Base-by-base conservation (phyloP, 2,888 invertebrate genomes). In the Xestoiulus laeticollis region DNA sequence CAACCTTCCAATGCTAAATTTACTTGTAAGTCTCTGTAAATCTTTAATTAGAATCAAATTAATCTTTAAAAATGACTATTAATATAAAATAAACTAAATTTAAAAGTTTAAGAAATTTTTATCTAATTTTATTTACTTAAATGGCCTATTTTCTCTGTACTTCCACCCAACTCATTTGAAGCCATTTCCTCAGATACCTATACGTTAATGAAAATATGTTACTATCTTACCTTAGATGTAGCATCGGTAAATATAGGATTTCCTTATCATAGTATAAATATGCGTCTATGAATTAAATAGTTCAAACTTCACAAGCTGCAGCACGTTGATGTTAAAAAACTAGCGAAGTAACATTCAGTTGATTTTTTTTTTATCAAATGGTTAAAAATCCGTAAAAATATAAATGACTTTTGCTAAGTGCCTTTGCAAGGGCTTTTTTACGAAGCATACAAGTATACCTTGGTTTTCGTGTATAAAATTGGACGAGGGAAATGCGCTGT, bases 401-500 rank as follows among this genome's bases (percentile, higher is more conserved):
- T 68, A 68, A 38, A 68, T 22, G 68, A 22, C 68, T 68, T 22
- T 68, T 5, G 59, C 22, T 68, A 68, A 68, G 22, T n/a, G 3
- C 68, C 22, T n/a, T 68, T 22, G 68, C 59, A 59, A n/a, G 59
- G n/a, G n/a, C 48, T 3, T n/a, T n/a, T 68, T 22, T 22, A 68
- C 68, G 68, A 68, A 68, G 68, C 68, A 68, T 68, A 5, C 10
- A 68, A n/a, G 68, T 68, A 68, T 68, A 22, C 22, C 68, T 68
- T n/a, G n/a, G n/a, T 68, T 68, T 68, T 68, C 68, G 68, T 68
- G 22, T 68, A 68, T 68, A 68, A 68, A 68, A 68, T 68, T 68
- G 68, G 68, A 68, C 68, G 68, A 68, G n/a, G 68, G 68, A 68
- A 68, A 10, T 68, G 22, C 68, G 68, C 68, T 68, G 68, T 68